These are phyloP conservation scores for Pangasius macronema DNA, from an alignment of 2,797 vertebrate species.

Conservation along the genomic window DNA sequence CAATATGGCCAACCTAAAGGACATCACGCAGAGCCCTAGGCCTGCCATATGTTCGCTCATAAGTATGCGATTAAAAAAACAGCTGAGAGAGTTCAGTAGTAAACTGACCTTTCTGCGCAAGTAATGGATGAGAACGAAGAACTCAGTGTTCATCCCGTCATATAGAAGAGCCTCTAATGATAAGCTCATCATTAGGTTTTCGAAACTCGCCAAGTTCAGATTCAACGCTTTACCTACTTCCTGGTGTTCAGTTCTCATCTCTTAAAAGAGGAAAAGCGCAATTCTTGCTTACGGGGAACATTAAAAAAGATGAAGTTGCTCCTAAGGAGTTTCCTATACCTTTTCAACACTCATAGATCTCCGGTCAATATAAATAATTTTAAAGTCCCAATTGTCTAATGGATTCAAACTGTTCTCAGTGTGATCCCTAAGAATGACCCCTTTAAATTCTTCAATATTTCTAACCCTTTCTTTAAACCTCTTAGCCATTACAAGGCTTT, in stretches of 20 bases:
- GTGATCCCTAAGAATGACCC: neutral
- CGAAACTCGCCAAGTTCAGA: neutral
- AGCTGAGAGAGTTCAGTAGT: constrained; percentile 18
- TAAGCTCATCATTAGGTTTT: neutral
- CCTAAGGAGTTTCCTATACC: neutral
- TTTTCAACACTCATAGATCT: constrained; percentile 1
- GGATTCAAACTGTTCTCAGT: neutral
- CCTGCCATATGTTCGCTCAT: constrained; percentile 43
- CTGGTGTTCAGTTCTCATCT: neutral
- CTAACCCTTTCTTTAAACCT: neutral
- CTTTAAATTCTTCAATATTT: neutral
- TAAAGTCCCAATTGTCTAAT: neutral
- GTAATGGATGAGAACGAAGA: constrained; percentile 1
- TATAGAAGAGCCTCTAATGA: neutral
- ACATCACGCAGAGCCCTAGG: constrained; percentile 24
- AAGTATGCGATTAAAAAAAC: constrained; percentile 27
- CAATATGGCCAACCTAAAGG: constrained; percentile 18
- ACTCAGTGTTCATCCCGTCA: neutral
- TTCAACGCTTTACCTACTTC: neutral
- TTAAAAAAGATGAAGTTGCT: neutral
- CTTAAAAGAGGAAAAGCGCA: neutral
- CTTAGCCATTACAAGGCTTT: neutral
- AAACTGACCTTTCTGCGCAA: constrained; percentile 25
- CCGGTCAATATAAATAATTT: constrained; percentile 12
- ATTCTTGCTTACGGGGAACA: neutral